Evolutionary conservation across 1,140 invertebrate genomes (phyloP).

Genomic region (Aphelenchoides avenae): DNA sequence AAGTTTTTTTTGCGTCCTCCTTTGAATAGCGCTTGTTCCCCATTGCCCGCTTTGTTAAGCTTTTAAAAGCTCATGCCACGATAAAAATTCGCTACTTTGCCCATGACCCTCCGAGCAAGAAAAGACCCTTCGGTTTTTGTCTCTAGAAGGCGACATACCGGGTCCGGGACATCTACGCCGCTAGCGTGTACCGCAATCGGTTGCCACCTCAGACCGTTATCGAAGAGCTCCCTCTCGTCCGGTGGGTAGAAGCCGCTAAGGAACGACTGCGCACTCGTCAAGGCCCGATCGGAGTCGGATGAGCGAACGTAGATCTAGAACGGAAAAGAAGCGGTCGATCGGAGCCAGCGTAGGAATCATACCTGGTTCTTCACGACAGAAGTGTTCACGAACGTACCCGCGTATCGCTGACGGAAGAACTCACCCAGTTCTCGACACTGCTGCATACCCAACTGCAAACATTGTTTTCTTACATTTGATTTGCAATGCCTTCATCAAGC

Average conservation of each 20-base stretch:
- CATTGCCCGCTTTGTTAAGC: too few species aligned
- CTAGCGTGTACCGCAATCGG: conserved; percentile 27
- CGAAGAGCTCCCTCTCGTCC: conserved; percentile 10
- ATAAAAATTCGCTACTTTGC: too few species aligned
- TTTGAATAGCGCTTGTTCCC: too few species aligned
- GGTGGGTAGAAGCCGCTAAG: conserved; percentile 20
- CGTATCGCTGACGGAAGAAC: conserved; percentile 37
- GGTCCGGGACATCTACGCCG: neutral
- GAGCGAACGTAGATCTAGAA: conserved; percentile 30
- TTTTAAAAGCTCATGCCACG: too few species aligned
- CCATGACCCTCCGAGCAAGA: too few species aligned
- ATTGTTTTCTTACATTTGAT: too few species aligned
- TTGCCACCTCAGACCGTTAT: conserved; percentile 23
- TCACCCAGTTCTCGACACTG: conserved; percentile 37
- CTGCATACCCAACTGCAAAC: conserved; percentile 40
- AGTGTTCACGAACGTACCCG: conserved; percentile 16
- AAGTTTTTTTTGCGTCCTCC: too few species aligned
- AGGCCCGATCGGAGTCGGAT: conserved; percentile 21
- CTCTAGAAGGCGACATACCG: conserved; percentile 17
- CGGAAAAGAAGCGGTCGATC: too few species aligned
- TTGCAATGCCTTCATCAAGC: too few species aligned
- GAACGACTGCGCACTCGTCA: conserved; percentile 27
- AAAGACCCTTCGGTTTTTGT: too few species aligned
- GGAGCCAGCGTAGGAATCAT: too few species aligned
- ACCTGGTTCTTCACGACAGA: conserved; percentile 14